Evolutionary conservation across 2,888 invertebrate species (phyloP), one percentile per base, ranked within the genome.

Genomic region (Psylliodes chrysocephalus): DNA sequence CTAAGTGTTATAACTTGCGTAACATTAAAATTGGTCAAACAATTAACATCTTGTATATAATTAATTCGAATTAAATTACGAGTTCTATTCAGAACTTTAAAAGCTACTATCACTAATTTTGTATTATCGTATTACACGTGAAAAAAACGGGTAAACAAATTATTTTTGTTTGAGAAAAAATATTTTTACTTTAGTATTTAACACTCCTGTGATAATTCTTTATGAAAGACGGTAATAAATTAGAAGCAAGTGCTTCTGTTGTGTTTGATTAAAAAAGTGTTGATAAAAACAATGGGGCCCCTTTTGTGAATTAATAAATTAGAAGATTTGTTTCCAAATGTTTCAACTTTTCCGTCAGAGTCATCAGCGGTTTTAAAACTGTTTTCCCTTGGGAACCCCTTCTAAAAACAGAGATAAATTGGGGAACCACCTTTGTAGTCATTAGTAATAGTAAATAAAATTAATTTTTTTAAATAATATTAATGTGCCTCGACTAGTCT

Each of bases 31-130:
- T 57, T 61, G 51, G 40, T 6, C 42, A 28, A 17, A 47, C 54
- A 54, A 61, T 65, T 65, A 57, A 49, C 65, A 54, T 56, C 15
- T 22, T 19, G 51, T 61, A 65, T 57, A 61, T 59, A 61, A 65
- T 61, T 65, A 65, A 65, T 65, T 65, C 38, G 38, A 38, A 57
- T 47, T 35, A 35, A 19, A 57, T 52, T 19, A 35, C 12, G 12
- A 6, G 2, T 28, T 3, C n/a, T 8, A 17, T 28, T 38, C 1
- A 38, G 38, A 53, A 15, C 57, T 15, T 57, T 56, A 35, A 46
- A 57, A 25, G 10, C 15, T 35, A 47, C 22, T 19, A 57, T 47
- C 17, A 30, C 17, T 35, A n/a, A 8, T 28, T 22, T 19, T 35
- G 5, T 5, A 56, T 46, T 44, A 55, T 47, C 35, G 14, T 28